Base-by-base conservation (phyloP, 1,140 invertebrate species). In the Drosophila neocordata region DNA sequence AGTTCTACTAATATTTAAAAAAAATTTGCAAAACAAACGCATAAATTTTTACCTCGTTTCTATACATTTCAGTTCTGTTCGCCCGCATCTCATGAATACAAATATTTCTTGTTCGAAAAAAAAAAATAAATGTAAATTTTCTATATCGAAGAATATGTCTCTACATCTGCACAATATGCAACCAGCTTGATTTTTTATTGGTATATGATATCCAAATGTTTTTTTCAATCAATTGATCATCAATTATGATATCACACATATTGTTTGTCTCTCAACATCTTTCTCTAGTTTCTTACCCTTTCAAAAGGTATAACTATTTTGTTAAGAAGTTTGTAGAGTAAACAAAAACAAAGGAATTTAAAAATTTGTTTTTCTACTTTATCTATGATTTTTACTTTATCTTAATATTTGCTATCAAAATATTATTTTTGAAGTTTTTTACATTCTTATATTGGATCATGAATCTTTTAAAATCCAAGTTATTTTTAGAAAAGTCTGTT, bases 191-290 rank as follows among this genome's bases (percentile, higher is more conserved):
- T 48, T 48, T 1, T 20, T 20, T 48, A 48, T 9, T 31, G 27
- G 4, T 48, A 20, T 48, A 20, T 20, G 41, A 7, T 44, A 6
- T 44, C 13, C 41, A 44, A 44, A 44, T 18, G 15, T 8, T 48
- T 48, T 8, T 48, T 48, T 48, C 41, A 48, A 48, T 20, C 41
- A 18, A 48, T 48, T 48, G 41, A 48, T 48, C 41, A 48, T 20
- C 41, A 48, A 48, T 48, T 48, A 48, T 48, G 41, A 48, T 48
- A 48, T 48, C 41, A 48, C 41, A 48, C 41, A 20, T 15, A 20
- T 48, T 48, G 41, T 48, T 7, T 48, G 2, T 48, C 15, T 20
- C 2, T 20, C 27, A 6, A 57, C 72, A 8, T 20, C 41, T 9
- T 7, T 2, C 13, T 8, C 41, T 20, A 5, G 41, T n/a, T 5